These are phyloP conservation scores for Meloidogyne floridensis DNA, from an alignment of 1,140 invertebrate species.

Conservation along the genomic window DNA sequence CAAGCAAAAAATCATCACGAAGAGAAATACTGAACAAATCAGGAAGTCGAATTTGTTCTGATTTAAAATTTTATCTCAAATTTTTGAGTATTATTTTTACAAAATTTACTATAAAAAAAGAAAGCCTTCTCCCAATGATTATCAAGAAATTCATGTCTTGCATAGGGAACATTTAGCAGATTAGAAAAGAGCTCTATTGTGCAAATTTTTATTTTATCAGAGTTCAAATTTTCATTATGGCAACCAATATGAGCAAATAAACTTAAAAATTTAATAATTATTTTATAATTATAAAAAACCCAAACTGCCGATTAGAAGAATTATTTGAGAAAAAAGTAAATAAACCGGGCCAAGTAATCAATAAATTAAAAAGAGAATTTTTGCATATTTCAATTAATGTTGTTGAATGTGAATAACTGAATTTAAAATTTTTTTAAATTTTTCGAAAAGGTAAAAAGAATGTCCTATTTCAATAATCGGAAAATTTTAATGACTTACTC, in stretches of 20 bases:
- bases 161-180: background rate
- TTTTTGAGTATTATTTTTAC: background rate
- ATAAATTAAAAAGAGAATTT: background rate
- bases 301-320: background rate
- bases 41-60: background rate
- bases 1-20: background rate
- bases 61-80: background rate
- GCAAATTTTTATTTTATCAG: background rate
- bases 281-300: background rate
- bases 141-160: background rate
- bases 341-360: background rate
- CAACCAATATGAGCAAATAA: background rate
- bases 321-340: background rate
- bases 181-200: background rate
- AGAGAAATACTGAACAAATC: conserved; percentile 7
- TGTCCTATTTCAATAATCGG: too few species aligned
- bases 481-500: too few species aligned
- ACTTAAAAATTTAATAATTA: background rate
- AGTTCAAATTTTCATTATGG: background rate
- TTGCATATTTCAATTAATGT: conserved; percentile 1
- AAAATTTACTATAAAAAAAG: conserved; percentile 5
- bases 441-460: too few species aligned
- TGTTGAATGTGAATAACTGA: background rate
- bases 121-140: background rate
- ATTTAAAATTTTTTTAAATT: too few species aligned